A percentile compares a stretch with the other conserved stretches of the same genome.
Conservation (phyloP, 2,888 invertebrate species). For the Atrina japonica region DNA sequence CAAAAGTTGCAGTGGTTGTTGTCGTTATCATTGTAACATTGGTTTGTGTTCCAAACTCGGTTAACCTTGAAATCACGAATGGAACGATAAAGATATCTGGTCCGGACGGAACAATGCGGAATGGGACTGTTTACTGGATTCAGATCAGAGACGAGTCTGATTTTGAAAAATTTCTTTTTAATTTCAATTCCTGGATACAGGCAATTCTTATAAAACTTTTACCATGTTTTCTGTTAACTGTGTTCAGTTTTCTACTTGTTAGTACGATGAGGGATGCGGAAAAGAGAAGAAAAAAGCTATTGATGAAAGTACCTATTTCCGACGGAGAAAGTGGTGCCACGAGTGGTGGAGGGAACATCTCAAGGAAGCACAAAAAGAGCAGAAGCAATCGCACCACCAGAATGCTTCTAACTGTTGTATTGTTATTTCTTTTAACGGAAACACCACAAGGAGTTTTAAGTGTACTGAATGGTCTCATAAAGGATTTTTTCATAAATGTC, state of each 20-base stretch:
- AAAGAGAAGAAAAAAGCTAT: constrained; percentile 71
- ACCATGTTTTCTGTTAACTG: constrained; percentile 93
- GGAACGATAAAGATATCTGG: constrained; percentile 1
- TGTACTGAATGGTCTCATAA: constrained; percentile 89
- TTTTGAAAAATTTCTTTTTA: constrained; percentile 68
- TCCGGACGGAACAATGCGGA: constrained; percentile 24
- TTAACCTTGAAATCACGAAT: constrained; percentile 83
- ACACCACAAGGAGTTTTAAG: constrained; percentile 90
- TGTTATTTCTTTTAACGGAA: constrained; percentile 94
- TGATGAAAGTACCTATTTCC: constrained; percentile 60
- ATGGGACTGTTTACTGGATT: constrained; percentile 76
- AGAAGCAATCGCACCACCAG: constrained; percentile 88
- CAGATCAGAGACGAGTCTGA: constrained; percentile 82
- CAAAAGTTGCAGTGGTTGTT: constrained; percentile 89
- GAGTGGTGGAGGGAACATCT: constrained; percentile 35
- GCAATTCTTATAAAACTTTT: constrained; percentile 95
- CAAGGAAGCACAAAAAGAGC: constrained; percentile 65
- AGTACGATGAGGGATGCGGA: constrained; percentile 80
- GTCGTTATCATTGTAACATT: constrained; percentile 73
- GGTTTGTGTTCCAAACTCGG: constrained; percentile 78
- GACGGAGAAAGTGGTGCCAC: constrained; percentile 61
- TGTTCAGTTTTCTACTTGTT: constrained; percentile 82
- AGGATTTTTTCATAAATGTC: constrained; percentile 85
- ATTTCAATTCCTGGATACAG: constrained; percentile 94
- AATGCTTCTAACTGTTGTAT: constrained; percentile 92